phyloP scores from a whole-genome alignment of 1,140 invertebrate genomes.

The Drosophila malerkotliana region DNA sequence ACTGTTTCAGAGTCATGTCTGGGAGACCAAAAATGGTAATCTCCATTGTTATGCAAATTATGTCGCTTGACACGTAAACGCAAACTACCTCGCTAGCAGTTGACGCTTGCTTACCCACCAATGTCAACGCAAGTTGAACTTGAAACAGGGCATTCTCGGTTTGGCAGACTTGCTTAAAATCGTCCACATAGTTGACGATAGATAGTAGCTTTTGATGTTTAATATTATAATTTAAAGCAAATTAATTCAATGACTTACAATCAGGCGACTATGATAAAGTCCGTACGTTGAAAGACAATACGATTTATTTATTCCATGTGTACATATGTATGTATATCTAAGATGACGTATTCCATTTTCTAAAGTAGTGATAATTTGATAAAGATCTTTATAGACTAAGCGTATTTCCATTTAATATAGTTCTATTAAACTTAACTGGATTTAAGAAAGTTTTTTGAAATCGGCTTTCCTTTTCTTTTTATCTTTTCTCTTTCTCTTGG shows the following conservation, averaged over 20 bases:
- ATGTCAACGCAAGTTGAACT: conserved; percentile 6
- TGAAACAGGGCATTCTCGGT: background rate
- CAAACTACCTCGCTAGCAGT: conserved; percentile 29
- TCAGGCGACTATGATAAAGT: background rate
- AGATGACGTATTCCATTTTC: too few relatives aligned
- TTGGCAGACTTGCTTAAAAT: background rate
- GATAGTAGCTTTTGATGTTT: background rate
- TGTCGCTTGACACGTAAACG: conserved; percentile 79
- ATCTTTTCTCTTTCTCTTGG: too few relatives aligned
- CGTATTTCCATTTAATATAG: too few relatives aligned
- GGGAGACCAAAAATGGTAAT: conserved; percentile 80
- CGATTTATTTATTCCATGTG: too few relatives aligned
- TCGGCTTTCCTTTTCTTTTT: too few relatives aligned
- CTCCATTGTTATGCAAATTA: conserved; percentile 83
- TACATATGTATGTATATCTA: too few relatives aligned
- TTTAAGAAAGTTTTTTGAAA: too few relatives aligned
- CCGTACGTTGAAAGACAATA: background rate
- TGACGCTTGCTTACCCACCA: conserved; percentile 17
- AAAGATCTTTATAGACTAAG: too few relatives aligned
- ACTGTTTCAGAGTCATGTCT: conserved; percentile 45
- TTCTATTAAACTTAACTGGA: too few relatives aligned
- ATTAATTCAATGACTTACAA: background rate
- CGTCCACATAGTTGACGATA: background rate
- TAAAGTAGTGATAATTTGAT: too few relatives aligned
- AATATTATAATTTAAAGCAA: background rate